Evolutionary conservation across 1,140 invertebrate species (phyloP), one percentile per base, ranked within the genome.

Genomic region (Drosophila rhopaloa): DNA sequence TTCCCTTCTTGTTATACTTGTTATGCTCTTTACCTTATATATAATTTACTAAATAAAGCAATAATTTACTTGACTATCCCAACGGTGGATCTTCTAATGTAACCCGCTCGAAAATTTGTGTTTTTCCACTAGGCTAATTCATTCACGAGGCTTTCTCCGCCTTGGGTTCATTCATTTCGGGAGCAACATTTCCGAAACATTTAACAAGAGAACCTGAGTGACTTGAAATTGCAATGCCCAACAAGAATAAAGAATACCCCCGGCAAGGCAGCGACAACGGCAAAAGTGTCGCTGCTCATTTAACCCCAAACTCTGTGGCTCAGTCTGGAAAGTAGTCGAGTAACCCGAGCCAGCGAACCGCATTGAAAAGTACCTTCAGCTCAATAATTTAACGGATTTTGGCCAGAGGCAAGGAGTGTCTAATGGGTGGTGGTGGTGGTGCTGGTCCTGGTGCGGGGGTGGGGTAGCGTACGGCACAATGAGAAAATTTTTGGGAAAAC

Each of bases 331-430:
- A 67, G 53, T 41, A 66, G 60, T 56, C 48, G 72, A 59, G 51
- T 32, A 66, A 56, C 77, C 76, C 67, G 66, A 86, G 72, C 80
- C 76, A 88, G 76, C 83, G 83, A 88, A 89, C 84, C 84, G 84
- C 83, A 88, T 88, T 88, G 83, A 84, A 89, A 89, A 89, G 80
- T 89, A 89, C 84, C 84, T 89, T 89, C 84, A 89, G 84, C 80
- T 89, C 84, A 89, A 89, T 89, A 89, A 89, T 89, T 89, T 89
- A 89, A 89, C 84, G 85, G 85, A 90, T 90, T 90, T 90, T 59
- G 75, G 86, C 76, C 53, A 58, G 61, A 71, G 79, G 83, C 79
- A 73, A 73, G 58, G 46, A 76, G 59, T 58, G 67, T 54, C 41
- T 59, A 54, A 47, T 57, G 58, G 38, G 14, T 43, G 37, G 46